Base-by-base conservation (phyloP, 2,113 vertebrate genomes). In the Felis chaus region DNA sequence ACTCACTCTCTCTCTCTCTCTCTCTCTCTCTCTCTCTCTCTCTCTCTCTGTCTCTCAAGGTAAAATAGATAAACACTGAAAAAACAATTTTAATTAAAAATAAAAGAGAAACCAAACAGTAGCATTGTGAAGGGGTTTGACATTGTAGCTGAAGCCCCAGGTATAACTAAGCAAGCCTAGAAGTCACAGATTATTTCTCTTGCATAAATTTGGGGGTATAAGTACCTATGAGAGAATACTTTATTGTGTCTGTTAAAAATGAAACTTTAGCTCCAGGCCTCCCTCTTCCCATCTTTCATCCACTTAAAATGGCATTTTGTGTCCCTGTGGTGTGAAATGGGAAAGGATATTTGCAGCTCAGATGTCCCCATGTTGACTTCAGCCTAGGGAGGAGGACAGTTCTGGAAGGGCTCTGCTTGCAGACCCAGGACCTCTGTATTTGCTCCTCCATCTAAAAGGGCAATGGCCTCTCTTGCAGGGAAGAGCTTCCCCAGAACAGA, bases 221-320 rank as follows among this genome's bases (percentile, higher is more conserved):
- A 41, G 9, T 91, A 53, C n/a, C 65, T 66, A n/a, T 10, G 29
- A 31, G 81, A 92, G 68, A 82, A 36, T 89, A 73, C 69, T 96
- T 93, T 82, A 95, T 55, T 63, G 55, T 69, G 41, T 92, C 87
- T 48, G 61, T 69, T 96, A 89, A 93, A 83, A 83, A 69, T 63
- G 63, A 90, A 96, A 65, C 25, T 12, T 80, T n/a, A 91, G 45
- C 74, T 55, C 78, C 57, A 25, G 18, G 79, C 87, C 41, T 66
- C 53, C 25, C 29, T 57, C 29, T 33, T 48, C 65, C 57, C 63
- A 53, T 74, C 41, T 66, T 31, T 85, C 45, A 27, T 39, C 53
- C 27, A 13, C 84, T 89, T 39, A 78, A 88, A 85, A 89, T 53
- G 10, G 53, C 53, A 68, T 76, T 86, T 89, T 53, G 48, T 79